Evolutionary conservation across 2,888 invertebrate genomes (phyloP), one percentile per base, ranked within the genome.

Genomic region (Cheilosia impressa): DNA sequence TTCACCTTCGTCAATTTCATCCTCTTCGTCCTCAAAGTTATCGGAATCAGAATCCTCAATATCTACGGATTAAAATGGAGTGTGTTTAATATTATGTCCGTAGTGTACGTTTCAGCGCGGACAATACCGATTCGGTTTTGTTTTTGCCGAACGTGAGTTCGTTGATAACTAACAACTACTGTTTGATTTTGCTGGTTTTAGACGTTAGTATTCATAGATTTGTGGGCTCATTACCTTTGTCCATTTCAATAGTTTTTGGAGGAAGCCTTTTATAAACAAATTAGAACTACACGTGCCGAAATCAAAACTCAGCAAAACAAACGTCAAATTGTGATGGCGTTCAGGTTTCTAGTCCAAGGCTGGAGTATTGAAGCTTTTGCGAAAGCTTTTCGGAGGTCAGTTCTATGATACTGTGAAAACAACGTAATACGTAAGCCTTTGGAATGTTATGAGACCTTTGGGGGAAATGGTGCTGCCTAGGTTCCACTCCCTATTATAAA

Each of bases 1-100:
- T 38, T 91, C 89, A 4, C 89, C 89, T 17, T 87, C 76, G 1
- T 92, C 91, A 2, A 87, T 81, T 77, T 93, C 93, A 91, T 93
- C 93, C 87, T 93, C 93, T 92, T 91, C 93, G 1, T 92, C 91
- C 76, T 93, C 93, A 93, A 93, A 92, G 93, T 93, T 89, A 92
- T 92, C 94, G 0, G 84, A 79, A 45, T 84, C 84, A 13, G 75
- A 78, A 53, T 84, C 75, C 6, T 79, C 73, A 24, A 60, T 65
- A 52, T 83, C 83, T 82, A 34, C 9, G 38, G 17, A 24, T 31
- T 6, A 2, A 17, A 55, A 17, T 6, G 19, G 68, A 15, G 6
- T 31, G 10, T 2, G 22, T 24, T 65, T 65, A 31, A 9, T 31
- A 9, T 9, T 9, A 31, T 65, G 24, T 1, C 38, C 31, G 4